Evolutionary conservation across 2,888 invertebrate species (phyloP).

Genomic region (Ellobium chinense): DNA sequence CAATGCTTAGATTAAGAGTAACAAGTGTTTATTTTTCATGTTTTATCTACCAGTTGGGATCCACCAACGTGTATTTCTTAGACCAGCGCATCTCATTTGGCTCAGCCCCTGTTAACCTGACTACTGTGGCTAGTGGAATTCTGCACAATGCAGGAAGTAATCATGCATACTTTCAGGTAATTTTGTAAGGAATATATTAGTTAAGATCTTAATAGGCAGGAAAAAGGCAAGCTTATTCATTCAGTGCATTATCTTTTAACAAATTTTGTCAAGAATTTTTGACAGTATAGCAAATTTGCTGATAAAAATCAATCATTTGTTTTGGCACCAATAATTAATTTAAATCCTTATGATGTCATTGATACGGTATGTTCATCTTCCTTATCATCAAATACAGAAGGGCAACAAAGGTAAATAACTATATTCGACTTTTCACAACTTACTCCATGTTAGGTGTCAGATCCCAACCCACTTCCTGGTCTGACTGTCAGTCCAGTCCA

Average conservation of each 20-base stretch:
- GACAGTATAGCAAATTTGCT: no score
- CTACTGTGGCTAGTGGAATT: constrained; percentile 72
- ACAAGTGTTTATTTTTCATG: no score
- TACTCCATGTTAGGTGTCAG: constrained; percentile 69
- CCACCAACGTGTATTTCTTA: constrained; percentile 74
- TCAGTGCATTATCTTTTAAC: no score
- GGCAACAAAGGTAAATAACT: no score
- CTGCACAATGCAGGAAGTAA: constrained; percentile 76
- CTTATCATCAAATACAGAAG: not conserved
- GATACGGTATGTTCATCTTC: no score
- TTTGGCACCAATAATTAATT: no score
- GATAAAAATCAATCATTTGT: no score
- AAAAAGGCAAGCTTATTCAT: no score
- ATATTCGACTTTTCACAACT: not conserved
- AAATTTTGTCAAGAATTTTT: no score
- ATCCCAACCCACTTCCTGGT: constrained; percentile 78
- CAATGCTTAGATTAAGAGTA: no score
- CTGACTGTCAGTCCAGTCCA: constrained; percentile 74
- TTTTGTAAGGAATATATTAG: not conserved
- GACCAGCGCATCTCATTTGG: constrained; percentile 77
- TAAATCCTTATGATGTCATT: no score
- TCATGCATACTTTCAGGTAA: constrained; percentile 79
- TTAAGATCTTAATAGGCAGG: not conserved
- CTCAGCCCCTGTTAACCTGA: constrained; percentile 76
- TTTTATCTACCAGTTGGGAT: constrained; percentile 74